These are phyloP conservation scores for Myiopsitta monachus DNA, from an alignment of 2,113 vertebrate genomes.

Conservation along the genomic window DNA sequence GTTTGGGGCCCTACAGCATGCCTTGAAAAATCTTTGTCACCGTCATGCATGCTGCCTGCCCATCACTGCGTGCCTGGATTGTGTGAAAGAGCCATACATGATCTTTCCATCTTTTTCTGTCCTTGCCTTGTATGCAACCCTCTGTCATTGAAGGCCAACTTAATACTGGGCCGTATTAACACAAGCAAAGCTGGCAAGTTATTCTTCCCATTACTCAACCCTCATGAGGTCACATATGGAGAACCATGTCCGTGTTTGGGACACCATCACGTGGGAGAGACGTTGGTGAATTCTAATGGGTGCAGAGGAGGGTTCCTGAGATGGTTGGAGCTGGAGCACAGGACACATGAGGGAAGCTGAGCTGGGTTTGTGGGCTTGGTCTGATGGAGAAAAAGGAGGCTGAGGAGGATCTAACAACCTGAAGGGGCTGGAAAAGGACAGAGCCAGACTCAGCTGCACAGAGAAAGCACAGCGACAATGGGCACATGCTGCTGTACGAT, in stretches of 20 bases:
- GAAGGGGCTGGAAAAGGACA: background rate
- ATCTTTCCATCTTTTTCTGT: too few species aligned
- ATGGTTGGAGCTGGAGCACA: background rate
- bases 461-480: background rate
- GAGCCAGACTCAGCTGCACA: background rate
- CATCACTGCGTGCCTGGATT: too few species aligned
- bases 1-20: too few species aligned
- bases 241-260: background rate
- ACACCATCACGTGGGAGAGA: background rate
- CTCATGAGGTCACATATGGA: background rate
- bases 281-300: background rate
- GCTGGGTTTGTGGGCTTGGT: background rate
- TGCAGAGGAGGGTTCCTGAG: background rate
- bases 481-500: rapidly evolving
- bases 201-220: too few species aligned
- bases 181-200: too few species aligned
- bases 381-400: background rate
- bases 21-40: too few species aligned
- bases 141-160: too few species aligned
- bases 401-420: background rate
- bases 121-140: too few species aligned
- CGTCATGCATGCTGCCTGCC: too few species aligned
- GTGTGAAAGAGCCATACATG: too few species aligned
- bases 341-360: background rate
- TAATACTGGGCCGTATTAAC: too few species aligned